Evolutionary conservation across 2,797 vertebrate genomes (phyloP), one percentile per base, ranked within the genome.

Genomic region (Alosa sapidissima): DNA sequence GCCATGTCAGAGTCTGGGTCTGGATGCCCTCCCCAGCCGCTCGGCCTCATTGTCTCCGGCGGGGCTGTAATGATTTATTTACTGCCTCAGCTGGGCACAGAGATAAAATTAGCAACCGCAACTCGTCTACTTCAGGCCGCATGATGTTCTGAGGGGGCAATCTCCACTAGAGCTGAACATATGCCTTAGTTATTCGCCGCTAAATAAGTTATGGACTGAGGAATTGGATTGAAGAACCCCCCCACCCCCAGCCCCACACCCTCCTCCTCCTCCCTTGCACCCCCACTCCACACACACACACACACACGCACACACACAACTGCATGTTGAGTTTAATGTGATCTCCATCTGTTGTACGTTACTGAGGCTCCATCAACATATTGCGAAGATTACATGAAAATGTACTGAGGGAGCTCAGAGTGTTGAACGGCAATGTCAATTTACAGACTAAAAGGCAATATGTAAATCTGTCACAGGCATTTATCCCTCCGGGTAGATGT

Each of bases 21-120:
- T 78, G 36, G 36, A 6, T 16, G 36, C 72, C 2, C 16, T 36
- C 72, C 85, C 49, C 28, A 28, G 78, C 65, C 89, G 88, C 91
- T 88, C 10, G 90, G 82, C 87, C 86, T 89, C 86, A 89, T 92
- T 90, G 89, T 92, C 92, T 92, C 87, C 87, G 88, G 89, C 83
- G 41, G 51, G 48, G 85, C 89, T 47, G 5, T 90, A 90, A 91
- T 94, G 86, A 93, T 92, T 93, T 91, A 93, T 94, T 94, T 91
- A 90, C 89, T 88, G 84, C 87, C 87, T 87, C 68, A 28, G 84
- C 88, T 90, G 84, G 58, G 88, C 84, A 54, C 36, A 45, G 62
- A 81, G 82, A 90, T 89, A 87, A 89, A 91, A 92, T 90, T 88
- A 89, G 85, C 86, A 87, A 68, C 87, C 87, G 85, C 87, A 85